Evolutionary conservation across 1,140 invertebrate species (phyloP).

Genomic region (Cotesia typhae): DNA sequence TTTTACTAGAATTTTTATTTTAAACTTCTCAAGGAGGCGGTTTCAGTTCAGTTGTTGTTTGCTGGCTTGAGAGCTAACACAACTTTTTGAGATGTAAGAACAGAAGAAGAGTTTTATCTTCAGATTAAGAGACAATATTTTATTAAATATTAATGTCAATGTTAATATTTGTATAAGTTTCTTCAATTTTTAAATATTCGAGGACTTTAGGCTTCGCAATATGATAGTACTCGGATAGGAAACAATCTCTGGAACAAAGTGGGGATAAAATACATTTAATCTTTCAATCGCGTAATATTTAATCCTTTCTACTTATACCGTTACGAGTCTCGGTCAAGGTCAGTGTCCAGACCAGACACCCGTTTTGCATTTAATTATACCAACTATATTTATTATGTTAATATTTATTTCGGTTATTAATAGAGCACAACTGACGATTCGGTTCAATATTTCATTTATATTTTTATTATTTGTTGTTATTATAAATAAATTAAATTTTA

Average conservation of each 20-base stretch:
- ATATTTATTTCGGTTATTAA: background rate
- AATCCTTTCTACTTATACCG: conserved; percentile 43
- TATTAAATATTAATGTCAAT: too few relatives aligned
- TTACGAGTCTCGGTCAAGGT: conserved; percentile 57
- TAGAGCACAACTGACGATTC: background rate
- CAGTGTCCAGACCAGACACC: conserved; percentile 25
- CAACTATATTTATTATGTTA: background rate
- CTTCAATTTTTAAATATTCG: too few relatives aligned
- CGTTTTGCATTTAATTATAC: conserved; percentile 13
- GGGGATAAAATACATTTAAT: conserved; percentile 23
- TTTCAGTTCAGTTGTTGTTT: background rate
- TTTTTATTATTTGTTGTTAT: background rate
- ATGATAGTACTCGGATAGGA: background rate
- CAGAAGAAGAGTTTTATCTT: too few relatives aligned
- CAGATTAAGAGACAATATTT: too few relatives aligned
- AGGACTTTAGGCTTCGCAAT: too few relatives aligned
- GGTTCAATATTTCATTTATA: background rate
- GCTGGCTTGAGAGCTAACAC: background rate
- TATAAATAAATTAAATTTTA: too few relatives aligned
- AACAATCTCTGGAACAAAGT: background rate
- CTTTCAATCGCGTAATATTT: conserved; percentile 48
- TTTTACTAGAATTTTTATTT: background rate
- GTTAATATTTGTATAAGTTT: too few relatives aligned
- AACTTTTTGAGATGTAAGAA: too few relatives aligned
- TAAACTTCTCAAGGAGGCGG: background rate